Evolutionary conservation across 2,113 vertebrate species (phyloP).

Genomic region (Plecturocebus donacophilus): DNA sequence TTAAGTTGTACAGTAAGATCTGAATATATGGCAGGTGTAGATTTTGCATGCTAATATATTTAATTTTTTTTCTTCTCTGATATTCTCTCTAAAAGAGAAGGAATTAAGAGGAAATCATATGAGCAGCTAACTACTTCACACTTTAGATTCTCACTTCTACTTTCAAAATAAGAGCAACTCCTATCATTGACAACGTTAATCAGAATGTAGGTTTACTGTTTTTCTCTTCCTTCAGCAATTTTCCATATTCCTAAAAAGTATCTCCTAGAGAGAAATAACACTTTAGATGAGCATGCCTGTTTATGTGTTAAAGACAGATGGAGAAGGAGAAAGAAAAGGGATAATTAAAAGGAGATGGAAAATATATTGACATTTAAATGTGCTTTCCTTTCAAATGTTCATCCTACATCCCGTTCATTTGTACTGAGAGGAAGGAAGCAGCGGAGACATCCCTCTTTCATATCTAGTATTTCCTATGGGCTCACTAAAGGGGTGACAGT

Average conservation of each 20-base stretch:
- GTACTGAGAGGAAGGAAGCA: not conserved
- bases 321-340: slow-evolving; percentile 22
- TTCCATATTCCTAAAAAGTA: slow-evolving; percentile 52
- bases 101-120: not conserved
- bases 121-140: slow-evolving; percentile 16
- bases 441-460: not conserved
- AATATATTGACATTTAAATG: slow-evolving; percentile 72
- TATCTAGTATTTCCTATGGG: not conserved
- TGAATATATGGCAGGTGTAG: slow-evolving; percentile 27
- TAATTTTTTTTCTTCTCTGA: not conserved
- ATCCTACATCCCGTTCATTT: not conserved
- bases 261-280: slow-evolving; percentile 59
- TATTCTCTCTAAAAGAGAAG: not conserved
- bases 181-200: not conserved
- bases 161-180: slow-evolving; percentile 46
- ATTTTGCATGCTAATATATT: not conserved
- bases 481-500: not conserved
- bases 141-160: slow-evolving; percentile 25
- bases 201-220: slow-evolving; percentile 13
- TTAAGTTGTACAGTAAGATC: not conserved
- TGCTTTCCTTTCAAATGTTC: slow-evolving; percentile 56
- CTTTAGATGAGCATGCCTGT: slow-evolving; percentile 64
- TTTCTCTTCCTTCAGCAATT: slow-evolving; percentile 50
- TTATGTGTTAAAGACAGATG: slow-evolving; percentile 68
- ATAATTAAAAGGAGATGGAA: slow-evolving; percentile 58